Evolutionary conservation across 2,797 vertebrate species (phyloP).

Genomic region (Sitta carolinensis): DNA sequence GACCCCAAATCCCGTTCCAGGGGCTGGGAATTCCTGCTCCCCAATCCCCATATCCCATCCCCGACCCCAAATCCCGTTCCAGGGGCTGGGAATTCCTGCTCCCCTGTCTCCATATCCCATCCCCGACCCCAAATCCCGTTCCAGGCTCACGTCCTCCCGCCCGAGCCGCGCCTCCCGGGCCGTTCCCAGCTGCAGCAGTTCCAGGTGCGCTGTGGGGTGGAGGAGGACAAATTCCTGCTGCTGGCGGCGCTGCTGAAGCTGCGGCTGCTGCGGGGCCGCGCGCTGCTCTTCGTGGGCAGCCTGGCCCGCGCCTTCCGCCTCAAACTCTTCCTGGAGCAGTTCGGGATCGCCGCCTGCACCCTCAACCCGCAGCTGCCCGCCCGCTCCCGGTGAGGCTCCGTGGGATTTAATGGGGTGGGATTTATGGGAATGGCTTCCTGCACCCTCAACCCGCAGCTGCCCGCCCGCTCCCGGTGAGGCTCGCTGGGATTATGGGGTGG

Average conservation of each 20-base stretch:
- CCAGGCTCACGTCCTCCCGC: background rate
- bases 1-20: background rate
- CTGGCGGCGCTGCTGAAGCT: background rate
- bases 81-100: background rate
- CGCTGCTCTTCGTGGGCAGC: background rate
- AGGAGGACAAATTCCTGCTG: background rate
- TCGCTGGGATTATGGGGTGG: too few relatives aligned
- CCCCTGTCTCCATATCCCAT: too few relatives aligned
- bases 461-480: too few relatives aligned
- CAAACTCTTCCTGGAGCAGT: background rate
- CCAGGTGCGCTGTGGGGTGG: background rate
- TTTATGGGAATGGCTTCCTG: too few relatives aligned
- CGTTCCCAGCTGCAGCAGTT: background rate
- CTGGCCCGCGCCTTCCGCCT: background rate
- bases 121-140: too few relatives aligned
- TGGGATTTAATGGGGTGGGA: too few relatives aligned
- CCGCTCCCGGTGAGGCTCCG: rapidly evolving
- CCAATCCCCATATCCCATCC: too few relatives aligned
- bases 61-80: background rate
- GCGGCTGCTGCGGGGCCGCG: background rate
- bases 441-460: too few relatives aligned
- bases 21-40: too few relatives aligned
- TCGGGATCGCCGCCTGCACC: background rate
- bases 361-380: background rate
- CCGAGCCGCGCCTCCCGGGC: background rate